Conservation (phyloP, 2,113 vertebrate genomes). For the Mobula birostris region DNA sequence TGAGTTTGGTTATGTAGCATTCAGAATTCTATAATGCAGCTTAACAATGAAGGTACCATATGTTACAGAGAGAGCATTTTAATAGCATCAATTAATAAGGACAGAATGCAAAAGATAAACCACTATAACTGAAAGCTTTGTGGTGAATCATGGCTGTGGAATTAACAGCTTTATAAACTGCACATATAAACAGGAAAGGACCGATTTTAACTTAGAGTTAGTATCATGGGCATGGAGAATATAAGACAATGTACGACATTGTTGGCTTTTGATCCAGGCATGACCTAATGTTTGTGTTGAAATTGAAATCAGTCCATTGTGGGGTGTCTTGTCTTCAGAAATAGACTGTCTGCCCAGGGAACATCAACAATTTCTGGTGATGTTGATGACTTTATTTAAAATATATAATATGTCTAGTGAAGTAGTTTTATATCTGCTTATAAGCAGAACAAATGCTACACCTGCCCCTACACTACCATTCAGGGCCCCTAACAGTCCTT, state of each 20-base stretch:
- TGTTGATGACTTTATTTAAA: too few relatives aligned
- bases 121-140: neutral
- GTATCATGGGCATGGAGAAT: neutral
- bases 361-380: neutral
- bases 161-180: neutral
- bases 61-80: neutral
- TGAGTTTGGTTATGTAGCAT: neutral
- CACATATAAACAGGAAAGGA: neutral
- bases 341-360: neutral
- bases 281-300: neutral
- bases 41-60: conserved; percentile 14
- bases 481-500: too few relatives aligned
- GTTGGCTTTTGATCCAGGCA: neutral
- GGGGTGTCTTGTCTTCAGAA: neutral
- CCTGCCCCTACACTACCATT: too few relatives aligned
- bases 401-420: too few relatives aligned
- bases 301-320: neutral
- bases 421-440: too few relatives aligned
- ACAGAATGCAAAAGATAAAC: neutral
- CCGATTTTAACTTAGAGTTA: neutral
- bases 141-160: neutral
- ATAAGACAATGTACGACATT: neutral
- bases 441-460: too few relatives aligned
- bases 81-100: neutral
- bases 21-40: neutral